Base-by-base conservation (phyloP, 2,888 invertebrate genomes). In the Tachina lurida region DNA sequence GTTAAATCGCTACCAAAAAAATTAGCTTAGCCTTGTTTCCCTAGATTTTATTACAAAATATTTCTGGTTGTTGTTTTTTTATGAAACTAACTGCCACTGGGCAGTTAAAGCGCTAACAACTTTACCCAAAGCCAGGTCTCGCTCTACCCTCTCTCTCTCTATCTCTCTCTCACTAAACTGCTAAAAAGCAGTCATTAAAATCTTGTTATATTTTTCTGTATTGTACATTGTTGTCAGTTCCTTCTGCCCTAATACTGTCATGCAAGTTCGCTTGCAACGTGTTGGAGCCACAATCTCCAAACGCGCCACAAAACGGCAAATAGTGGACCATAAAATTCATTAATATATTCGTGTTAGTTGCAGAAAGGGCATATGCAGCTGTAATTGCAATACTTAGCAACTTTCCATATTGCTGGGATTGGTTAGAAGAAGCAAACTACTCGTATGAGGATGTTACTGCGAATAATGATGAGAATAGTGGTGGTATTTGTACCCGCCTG, bases 401-500 rank as follows among this genome's bases (percentile, higher is more conserved):
- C 63, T 63, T 45, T 47, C 41, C 19, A 73, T 22, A 31, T 63
- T 68, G 45, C 7, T 31, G 31, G 31, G 5, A 31, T 31, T 31
- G 13, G 54, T 43, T 39, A 65, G 41, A 58, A 56, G 56, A 62
- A 47, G 78, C 41, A 58, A 41, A 58, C 17, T 13, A n/a, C n/a
- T n/a, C n/a, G n/a, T n/a, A 60, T 22, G 9, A n/a, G 43, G 43
- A 22, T 54, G 43, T 10, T 80, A 54, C n/a, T 58, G 49, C 7
- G 10, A 65, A 39, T 49, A n/a, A 17, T 73, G 58, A 52, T 31
- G 47, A 19, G 74, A 62, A 19, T 75, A 63, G 43, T 43, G 56
- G 2, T 80, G 56, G 39, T 58, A 41, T 31, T 39, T 60, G 45
- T 54, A 58, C 58, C 88, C 89, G 90, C 89, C 91, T 90, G 90